These are phyloP conservation scores for Coracopsis vasa DNA, from an alignment of 2,113 vertebrate genomes.

Conservation along the genomic window DNA sequence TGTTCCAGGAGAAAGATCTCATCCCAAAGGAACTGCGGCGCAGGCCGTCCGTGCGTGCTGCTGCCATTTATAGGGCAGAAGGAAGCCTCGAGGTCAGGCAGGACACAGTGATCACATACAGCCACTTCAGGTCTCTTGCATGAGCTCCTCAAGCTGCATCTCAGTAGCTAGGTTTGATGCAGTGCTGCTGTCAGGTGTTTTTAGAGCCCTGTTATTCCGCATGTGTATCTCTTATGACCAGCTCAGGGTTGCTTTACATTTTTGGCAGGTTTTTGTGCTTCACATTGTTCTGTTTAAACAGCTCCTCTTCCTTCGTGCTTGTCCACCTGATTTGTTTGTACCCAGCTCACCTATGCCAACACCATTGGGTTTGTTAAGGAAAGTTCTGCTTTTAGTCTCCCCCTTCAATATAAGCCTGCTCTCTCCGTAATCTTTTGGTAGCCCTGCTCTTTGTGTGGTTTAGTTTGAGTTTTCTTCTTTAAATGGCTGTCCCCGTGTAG, in stretches of 20 bases:
- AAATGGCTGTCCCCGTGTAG: not conserved
- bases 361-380: not conserved
- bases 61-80: slow-evolving; percentile 4
- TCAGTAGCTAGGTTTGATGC: rapidly evolving
- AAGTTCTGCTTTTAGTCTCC: not conserved
- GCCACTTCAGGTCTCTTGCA: not conserved
- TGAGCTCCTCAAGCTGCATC: not conserved
- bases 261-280: not conserved
- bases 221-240: not conserved
- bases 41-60: rapidly evolving
- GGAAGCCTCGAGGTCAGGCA: not conserved
- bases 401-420: rapidly evolving
- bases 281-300: not conserved
- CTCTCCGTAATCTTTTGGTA: not conserved
- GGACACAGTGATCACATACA: not conserved
- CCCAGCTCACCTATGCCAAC: rapidly evolving
- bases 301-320: not conserved
- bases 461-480: not conserved
- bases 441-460: not conserved
- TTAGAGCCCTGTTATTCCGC: not conserved
- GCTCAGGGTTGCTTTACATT: not conserved
- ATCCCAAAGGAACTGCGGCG: not conserved
- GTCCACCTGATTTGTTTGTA: not conserved
- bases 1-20: not conserved
- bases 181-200: not conserved